Percentiles rank a stretch among this genome's conserved stretches.
Conservation (phyloP, 2,113 vertebrate genomes). For the Climacteris rufus region DNA sequence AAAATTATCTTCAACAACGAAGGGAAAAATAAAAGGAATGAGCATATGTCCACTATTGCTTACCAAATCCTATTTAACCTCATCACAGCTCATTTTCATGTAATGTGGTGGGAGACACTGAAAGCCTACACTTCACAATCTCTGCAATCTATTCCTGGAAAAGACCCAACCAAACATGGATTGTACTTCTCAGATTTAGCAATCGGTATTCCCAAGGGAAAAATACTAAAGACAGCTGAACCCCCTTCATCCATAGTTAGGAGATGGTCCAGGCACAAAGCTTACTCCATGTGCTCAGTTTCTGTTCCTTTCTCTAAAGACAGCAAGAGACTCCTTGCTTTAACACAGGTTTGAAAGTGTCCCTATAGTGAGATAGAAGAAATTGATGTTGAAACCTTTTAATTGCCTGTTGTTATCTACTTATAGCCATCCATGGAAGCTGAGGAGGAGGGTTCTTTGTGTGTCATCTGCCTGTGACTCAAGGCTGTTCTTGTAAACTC, state of each 20-base stretch:
- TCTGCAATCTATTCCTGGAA: background rate
- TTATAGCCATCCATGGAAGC: fast-evolving
- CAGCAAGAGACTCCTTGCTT: background rate
- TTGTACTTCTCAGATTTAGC: background rate
- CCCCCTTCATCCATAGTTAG: fast-evolving
- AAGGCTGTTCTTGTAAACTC: background rate
- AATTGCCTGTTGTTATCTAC: background rate
- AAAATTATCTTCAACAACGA: background rate
- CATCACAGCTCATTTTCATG: background rate
- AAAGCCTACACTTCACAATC: background rate
- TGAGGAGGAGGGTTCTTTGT: background rate
- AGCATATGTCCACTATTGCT: background rate
- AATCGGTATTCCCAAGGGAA: background rate
- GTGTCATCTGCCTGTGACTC: background rate
- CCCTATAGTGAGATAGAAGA: fast-evolving
- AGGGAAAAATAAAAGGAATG: background rate
- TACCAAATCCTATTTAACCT: background rate
- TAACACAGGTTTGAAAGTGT: background rate
- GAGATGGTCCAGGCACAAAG: background rate
- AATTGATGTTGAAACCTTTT: background rate
- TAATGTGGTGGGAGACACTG: background rate
- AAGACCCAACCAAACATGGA: background rate
- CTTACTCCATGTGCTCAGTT: background rate
- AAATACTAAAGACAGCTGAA: background rate
- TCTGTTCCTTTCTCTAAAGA: background rate